Base-by-base conservation (phyloP, 1,140 invertebrate species). In the Tetragnatha versicolor region DNA sequence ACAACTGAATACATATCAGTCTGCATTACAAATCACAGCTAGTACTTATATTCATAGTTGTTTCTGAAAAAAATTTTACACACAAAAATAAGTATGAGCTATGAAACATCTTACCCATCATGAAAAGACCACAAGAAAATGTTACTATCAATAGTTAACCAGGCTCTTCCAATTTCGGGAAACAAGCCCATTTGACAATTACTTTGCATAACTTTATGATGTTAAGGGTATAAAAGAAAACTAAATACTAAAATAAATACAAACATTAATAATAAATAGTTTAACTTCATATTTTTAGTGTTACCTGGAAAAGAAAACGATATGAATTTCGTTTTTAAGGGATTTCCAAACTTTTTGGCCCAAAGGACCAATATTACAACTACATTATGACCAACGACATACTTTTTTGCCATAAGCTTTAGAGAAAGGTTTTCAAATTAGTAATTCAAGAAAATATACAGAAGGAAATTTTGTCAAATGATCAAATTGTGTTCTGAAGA, bases 51-150 rank as follows among this genome's bases (percentile, higher is more conserved):
- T 45, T 45, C 2, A n/a, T n/a, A 45, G 3, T n/a, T 45, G n/a
- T 45, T 45, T 2, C 42, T 2, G n/a, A 3, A 51, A 51, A 3
- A 3, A 3, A 2, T n/a, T n/a, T 51, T 51, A 14, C n/a, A 51
- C 47, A 9, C 17, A 51, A 51, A 1, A 1, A 1, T 14, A 51
- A 51, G 9, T 7, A n/a, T 51, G 9, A 14, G 14, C 9, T n/a
- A 1, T 51, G 1, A 1, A 51, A 22, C 25, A 1, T 51, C 81
- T 83, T 85, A 91, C 91, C 91, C 92, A 89, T 94, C 91, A 86
- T 96, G 93, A 88, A 94, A 98, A 49, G 93, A 92, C 96, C 96
- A 98, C 2, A 98, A 90, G 88, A 98, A 99, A 82, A 99, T 94
- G 88, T 98, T 95, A 84, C 94, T 98, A 84, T 99, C 98, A 83